Conservation (phyloP, 2,797 vertebrate genomes). For the Sebastes ruberrimus region DNA sequence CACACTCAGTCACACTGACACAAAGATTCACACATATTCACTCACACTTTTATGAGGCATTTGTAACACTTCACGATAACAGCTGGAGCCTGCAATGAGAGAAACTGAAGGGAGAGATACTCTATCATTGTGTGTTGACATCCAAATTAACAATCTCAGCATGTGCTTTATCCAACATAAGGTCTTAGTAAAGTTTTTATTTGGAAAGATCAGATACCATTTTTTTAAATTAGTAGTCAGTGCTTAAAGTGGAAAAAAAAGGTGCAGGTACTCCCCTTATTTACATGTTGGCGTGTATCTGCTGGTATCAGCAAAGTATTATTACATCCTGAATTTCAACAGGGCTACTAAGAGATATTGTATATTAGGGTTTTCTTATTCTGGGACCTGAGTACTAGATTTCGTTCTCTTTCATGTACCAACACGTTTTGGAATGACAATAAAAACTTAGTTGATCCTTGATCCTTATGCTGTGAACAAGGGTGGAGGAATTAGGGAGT, state of each 20-base stretch:
- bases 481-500: too few relatives aligned
- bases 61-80: slow-evolving; percentile 2
- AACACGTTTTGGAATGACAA: too few relatives aligned
- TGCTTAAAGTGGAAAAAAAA: not conserved
- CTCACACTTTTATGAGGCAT: not conserved
- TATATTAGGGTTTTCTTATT: too few relatives aligned
- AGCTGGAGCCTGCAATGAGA: slow-evolving; percentile 6
- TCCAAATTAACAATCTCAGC: slow-evolving; percentile 8
- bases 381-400: too few relatives aligned
- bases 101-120: not conserved
- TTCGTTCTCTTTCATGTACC: too few relatives aligned
- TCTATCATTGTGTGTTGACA: not conserved
- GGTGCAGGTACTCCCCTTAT: not conserved
- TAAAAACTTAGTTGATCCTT: too few relatives aligned
- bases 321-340: not conserved
- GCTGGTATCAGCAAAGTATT: not conserved
- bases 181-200: not conserved
- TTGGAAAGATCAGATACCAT: not conserved
- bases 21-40: slow-evolving; percentile 6
- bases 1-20: slow-evolving; percentile 5
- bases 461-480: too few relatives aligned
- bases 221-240: not conserved
- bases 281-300: not conserved
- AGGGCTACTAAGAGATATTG: not conserved
- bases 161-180: not conserved